Evolutionary conservation across 2,888 invertebrate species (phyloP).

Genomic region (Stenchaetothrips biformis): DNA sequence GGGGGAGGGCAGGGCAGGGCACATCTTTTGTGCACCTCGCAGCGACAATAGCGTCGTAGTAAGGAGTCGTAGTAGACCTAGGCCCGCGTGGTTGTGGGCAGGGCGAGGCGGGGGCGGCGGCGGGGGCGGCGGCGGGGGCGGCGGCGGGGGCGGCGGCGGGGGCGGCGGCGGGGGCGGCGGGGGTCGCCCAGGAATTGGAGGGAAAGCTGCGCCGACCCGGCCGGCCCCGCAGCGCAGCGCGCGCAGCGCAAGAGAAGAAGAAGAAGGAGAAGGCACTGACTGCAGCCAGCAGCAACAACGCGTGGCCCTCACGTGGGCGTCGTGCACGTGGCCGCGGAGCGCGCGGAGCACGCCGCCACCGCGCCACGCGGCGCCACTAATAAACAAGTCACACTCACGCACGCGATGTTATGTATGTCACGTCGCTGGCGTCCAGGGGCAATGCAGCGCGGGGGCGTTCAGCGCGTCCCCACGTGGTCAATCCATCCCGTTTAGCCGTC

Average conservation of each 20-base stretch:
- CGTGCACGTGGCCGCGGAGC: background rate
- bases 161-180: background rate
- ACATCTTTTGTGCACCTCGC: background rate
- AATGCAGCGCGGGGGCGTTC: too few species aligned
- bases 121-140: background rate
- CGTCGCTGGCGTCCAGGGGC: too few species aligned
- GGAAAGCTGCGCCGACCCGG: background rate
- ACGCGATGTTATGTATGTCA: too few species aligned
- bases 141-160: too few species aligned
- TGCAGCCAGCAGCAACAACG: background rate
- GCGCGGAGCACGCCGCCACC: background rate
- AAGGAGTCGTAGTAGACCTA: background rate
- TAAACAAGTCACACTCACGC: too few species aligned
- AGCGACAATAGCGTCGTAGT: background rate
- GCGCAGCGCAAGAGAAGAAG: background rate
- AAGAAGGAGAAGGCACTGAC: background rate
- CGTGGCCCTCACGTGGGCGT: background rate
- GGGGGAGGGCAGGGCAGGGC: background rate
- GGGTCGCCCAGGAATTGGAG: background rate
- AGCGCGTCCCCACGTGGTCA: too few species aligned
- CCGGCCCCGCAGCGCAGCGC: background rate
- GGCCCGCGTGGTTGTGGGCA: background rate
- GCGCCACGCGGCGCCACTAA: background rate
- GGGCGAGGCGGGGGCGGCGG: background rate
- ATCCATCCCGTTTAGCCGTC: too few species aligned